phyloP scores from a whole-genome alignment of 2,888 invertebrate species.

The Sesia bembeciformis region DNA sequence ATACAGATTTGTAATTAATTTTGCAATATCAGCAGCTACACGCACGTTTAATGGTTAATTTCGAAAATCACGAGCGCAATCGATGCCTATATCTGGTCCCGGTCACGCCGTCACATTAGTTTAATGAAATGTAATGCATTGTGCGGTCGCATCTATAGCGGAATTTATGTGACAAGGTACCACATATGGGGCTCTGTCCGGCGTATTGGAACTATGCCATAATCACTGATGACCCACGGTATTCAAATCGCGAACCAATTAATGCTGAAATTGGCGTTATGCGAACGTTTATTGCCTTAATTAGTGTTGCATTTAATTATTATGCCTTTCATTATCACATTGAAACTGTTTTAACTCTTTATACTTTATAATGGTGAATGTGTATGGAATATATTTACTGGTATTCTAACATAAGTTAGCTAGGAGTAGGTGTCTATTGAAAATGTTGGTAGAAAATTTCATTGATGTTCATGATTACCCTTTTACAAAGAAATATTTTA shows the following conservation, averaged over 20 bases:
- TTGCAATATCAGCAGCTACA: background rate
- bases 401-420: no score
- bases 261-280: background rate
- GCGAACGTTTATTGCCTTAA: background rate
- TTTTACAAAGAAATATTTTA: no score
- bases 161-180: constrained; percentile 49
- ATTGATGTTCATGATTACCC: no score
- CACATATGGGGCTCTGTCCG: constrained; percentile 27
- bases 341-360: no score
- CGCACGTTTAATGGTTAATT: background rate
- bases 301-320: background rate
- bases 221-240: constrained; percentile 24
- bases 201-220: constrained; percentile 56
- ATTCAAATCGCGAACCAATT: constrained; percentile 9
- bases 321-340: background rate
- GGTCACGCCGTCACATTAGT: constrained; percentile 24
- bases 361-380: no score
- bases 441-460: no score
- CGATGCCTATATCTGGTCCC: constrained; percentile 3
- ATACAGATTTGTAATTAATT: background rate
- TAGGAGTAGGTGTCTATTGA: no score
- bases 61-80: background rate
- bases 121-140: constrained; percentile 47
- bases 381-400: no score
- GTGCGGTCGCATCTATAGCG: constrained; percentile 30